Base-by-base conservation (phyloP, 2,113 vertebrate species). In the Asarcornis scutulata region DNA sequence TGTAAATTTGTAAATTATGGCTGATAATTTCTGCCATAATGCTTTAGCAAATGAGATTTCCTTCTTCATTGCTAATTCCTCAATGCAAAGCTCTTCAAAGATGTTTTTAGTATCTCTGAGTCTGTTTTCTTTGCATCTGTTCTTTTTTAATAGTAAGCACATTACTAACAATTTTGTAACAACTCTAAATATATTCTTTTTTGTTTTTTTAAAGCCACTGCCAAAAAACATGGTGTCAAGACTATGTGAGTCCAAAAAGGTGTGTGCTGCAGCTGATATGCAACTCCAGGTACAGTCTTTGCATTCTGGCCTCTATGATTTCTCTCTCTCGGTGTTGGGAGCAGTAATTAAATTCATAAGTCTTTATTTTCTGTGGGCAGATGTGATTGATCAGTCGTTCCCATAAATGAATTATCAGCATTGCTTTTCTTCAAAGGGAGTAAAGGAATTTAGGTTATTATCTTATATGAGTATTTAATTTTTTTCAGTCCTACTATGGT, bases 241-340 rank as follows among this genome's bases (percentile, higher is more conserved):
- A 29, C 98, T 99, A 12, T 99, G 98, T 84, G 99, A 99, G 91
- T 99, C 99, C 14, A 99, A 99, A 97, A 99, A 99, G 87, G 98
- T 99, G 56, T 99, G 99, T 56, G 99, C 99, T 25, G 99, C 99
- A 8, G 99, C 99, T 34, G 99, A 99, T 93, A 99, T 98, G 94
- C 99, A 99, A 81, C 98, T 99, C 74, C 99, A 99, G 99, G 99
- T 99, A 98, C 16, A 42, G 74, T 63, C 22, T 96, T 91, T 75
- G 16, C 46, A 50, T 91, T 62, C 48, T 13, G 16, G 17, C 83
- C 75, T 90, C 22, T 84, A 6, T 22, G 38, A 34, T 10, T 75
- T 82, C 17, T 58, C 23, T 71, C 60, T 72, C 20, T 21, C 25
- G 17, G 46, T 46, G 25, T 60, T 74, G 44, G 64, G 21, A 80